A percentile compares a stretch with the other conserved stretches of the same genome.
Conservation (phyloP, 2,888 invertebrate genomes). For the Nymphalis polychloros region DNA sequence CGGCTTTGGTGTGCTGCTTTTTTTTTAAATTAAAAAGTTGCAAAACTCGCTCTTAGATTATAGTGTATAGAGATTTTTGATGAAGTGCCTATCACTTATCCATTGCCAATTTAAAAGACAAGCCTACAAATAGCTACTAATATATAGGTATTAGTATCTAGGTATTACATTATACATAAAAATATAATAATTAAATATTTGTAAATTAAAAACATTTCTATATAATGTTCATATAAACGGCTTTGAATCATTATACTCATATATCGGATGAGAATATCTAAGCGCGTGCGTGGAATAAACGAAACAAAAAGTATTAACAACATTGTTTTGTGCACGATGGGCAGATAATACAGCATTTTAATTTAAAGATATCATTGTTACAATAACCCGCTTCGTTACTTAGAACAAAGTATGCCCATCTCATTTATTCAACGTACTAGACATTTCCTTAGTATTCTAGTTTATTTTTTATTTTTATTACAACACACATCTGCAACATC, state of each 20-base stretch:
- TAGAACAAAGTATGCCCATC: not conserved
- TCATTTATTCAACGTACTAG: not conserved
- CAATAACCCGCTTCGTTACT: not conserved
- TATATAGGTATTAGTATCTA: too few species aligned
- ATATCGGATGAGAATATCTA: constrained; percentile 26
- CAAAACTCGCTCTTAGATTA: too few species aligned
- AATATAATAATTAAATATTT: not conserved
- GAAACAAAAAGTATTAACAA: constrained; percentile 21
- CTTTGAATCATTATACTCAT: constrained; percentile 11
- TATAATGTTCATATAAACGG: constrained; percentile 12
- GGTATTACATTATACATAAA: not conserved
- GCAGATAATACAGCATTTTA: constrained; percentile 18
- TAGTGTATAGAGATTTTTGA: too few species aligned
- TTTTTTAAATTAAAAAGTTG: too few species aligned
- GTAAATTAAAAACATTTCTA: constrained; percentile 10
- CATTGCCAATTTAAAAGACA: too few species aligned
- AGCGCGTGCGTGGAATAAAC: constrained; percentile 25
- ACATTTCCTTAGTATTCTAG: too few species aligned
- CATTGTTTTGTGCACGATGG: constrained; percentile 20
- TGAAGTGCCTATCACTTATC: too few species aligned
- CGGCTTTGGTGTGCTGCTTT: too few species aligned
- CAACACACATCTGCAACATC: too few species aligned
- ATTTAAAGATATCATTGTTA: constrained; percentile 23
- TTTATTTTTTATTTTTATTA: too few species aligned
- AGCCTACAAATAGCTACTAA: too few species aligned